Conservation (phyloP, 2,113 vertebrate species). For the Poeciliopsis prolifica region DNA sequence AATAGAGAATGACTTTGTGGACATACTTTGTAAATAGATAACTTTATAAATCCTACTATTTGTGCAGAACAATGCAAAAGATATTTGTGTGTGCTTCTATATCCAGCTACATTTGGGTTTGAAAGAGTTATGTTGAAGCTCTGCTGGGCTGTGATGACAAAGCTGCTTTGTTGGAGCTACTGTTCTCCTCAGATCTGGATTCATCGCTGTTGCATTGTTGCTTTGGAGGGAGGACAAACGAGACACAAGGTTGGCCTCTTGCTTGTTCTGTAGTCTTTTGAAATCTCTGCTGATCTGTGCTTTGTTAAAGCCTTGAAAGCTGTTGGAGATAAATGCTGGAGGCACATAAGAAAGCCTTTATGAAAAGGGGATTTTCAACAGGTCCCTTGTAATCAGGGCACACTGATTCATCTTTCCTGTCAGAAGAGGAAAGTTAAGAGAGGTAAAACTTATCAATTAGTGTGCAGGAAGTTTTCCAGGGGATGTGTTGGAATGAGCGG, state of each 20-base stretch:
- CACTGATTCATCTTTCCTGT: conserved; percentile 12
- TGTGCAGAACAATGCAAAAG: conserved; percentile 2
- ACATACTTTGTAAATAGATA: conserved; percentile 3
- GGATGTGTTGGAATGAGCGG: conserved; percentile 62
- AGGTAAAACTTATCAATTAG: conserved; percentile 1
- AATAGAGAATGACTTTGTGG: conserved; percentile 8
- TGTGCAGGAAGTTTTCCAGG: neutral
- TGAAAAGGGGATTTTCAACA: conserved; percentile 31
- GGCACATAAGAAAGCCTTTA: conserved; percentile 45
- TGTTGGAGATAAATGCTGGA: conserved; percentile 28
- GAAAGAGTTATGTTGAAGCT: conserved; percentile 38
- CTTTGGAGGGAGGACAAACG: conserved; percentile 24
- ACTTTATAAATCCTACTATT: conserved; percentile 3
- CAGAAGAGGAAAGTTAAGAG: neutral
- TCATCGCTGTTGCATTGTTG: conserved; percentile 42
- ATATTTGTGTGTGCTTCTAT: conserved; percentile 5
- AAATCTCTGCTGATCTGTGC: conserved; percentile 61
- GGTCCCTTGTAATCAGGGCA: conserved; percentile 24
- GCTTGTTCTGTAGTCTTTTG: conserved; percentile 30
- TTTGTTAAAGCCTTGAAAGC: conserved; percentile 49
- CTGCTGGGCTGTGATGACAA: conserved; percentile 50
- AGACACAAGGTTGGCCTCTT: conserved; percentile 25
- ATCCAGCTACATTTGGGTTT: conserved; percentile 10
- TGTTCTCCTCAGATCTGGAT: conserved; percentile 30
- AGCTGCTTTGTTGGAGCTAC: conserved; percentile 57